Evolutionary conservation across 2,113 vertebrate species (phyloP).

Genomic region (Phalacrocorax brasilianus): DNA sequence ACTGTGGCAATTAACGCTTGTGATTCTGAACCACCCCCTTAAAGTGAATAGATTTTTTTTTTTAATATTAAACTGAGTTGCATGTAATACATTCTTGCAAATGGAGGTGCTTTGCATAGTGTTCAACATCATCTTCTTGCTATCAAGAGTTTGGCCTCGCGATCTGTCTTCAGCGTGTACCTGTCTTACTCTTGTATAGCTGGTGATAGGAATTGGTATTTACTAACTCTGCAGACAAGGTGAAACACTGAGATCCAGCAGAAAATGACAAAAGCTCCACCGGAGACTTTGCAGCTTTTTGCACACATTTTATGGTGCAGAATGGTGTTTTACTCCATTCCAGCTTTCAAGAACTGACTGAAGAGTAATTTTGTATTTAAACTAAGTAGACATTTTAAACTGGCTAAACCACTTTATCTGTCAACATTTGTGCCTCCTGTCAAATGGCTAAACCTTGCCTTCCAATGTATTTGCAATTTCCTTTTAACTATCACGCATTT

Average conservation of each 20-base stretch:
- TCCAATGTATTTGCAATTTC: not conserved
- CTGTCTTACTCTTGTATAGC: not conserved
- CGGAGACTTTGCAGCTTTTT: not conserved
- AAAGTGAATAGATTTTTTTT: not conserved
- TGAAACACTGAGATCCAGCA: fast-evolving
- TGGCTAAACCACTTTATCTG: not conserved
- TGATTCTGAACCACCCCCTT: not conserved
- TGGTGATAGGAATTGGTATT: not conserved
- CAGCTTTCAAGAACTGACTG: not conserved
- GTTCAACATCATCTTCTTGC: slow-evolving; percentile 9
- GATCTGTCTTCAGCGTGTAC: not conserved
- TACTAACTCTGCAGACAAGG: not conserved
- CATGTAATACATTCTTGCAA: not conserved
- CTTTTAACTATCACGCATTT: not conserved
- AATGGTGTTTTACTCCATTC: not conserved
- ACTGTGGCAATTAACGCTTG: not conserved
- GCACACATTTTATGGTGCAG: not conserved
- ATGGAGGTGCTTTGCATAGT: not conserved
- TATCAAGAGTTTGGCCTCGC: not conserved
- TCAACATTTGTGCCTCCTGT: not conserved
- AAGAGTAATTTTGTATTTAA: not conserved
- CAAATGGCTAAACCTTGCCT: not conserved
- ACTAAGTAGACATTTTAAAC: not conserved
- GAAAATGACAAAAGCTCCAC: not conserved
- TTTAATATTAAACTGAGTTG: not conserved